A percentile compares a stretch with the other conserved stretches of the same genome.
Evolutionary conservation across 2,113 vertebrate genomes (phyloP).

Genomic region (Synodontis membranacea): DNA sequence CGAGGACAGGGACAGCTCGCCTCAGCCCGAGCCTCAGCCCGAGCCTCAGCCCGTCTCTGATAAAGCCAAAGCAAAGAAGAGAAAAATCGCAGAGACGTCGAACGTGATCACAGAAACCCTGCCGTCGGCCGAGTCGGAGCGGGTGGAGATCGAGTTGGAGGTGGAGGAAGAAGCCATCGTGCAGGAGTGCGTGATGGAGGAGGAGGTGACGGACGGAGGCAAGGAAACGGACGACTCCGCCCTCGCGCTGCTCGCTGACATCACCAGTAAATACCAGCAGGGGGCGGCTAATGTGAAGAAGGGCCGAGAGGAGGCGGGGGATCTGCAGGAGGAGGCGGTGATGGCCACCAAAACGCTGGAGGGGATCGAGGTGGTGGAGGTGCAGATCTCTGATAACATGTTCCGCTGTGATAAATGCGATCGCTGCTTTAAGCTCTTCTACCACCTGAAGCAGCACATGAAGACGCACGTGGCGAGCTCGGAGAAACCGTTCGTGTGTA

Average conservation of each 20-base stretch:
- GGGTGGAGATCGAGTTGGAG: conserved; percentile 89
- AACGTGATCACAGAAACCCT: conserved; percentile 90
- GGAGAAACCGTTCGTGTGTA: conserved; percentile 87
- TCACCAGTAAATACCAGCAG: conserved; percentile 97
- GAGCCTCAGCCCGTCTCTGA: conserved; percentile 62
- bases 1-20: not conserved
- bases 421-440: conserved; percentile 95
- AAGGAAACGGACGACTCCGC: conserved; percentile 88
- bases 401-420: conserved; percentile 96
- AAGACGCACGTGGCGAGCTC: conserved; percentile 80
- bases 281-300: conserved; percentile 73
- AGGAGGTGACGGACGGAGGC: conserved; percentile 83
- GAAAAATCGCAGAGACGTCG: conserved; percentile 88
- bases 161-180: conserved; percentile 81
- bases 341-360: conserved; percentile 87
- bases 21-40: conserved; percentile 49
- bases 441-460: conserved; percentile 98
- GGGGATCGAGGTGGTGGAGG: conserved; percentile 93
- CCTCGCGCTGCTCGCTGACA: conserved; percentile 92
- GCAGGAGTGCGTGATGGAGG: conserved; percentile 77
- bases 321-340: conserved; percentile 83
- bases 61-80: conserved; percentile 81
- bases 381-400: conserved; percentile 96
- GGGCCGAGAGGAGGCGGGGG: conserved; percentile 62
- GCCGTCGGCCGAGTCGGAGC: conserved; percentile 81